These are phyloP conservation scores for Actinia equina DNA, from an alignment of 64 coral and sea anemone genomes.

Conservation along the genomic window DNA sequence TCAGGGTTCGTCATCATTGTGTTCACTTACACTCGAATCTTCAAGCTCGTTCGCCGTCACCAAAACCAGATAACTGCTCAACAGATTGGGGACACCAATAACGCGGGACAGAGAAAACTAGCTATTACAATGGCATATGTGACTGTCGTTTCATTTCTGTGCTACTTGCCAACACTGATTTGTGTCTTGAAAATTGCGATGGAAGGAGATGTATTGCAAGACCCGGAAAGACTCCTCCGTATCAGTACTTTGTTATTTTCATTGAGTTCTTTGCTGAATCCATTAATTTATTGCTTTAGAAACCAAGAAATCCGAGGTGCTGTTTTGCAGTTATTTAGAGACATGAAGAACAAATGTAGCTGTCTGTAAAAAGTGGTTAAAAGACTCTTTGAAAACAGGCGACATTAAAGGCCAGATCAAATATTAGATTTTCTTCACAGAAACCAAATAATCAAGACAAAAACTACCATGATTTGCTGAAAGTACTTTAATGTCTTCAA, in stretches of 20 bases:
- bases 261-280: not conserved
- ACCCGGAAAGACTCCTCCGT: not conserved
- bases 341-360: not conserved
- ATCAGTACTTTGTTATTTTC: not conserved
- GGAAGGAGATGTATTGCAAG: not conserved
- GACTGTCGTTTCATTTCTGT: not conserved
- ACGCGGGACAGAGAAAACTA: not conserved
- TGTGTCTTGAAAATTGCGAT: not conserved
- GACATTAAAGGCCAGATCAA: too few relatives aligned
- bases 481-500: too few relatives aligned
- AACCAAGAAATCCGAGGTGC: not conserved
- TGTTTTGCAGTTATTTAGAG: not conserved
- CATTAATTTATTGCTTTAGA: not conserved
- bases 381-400: too few relatives aligned
- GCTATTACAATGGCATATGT: constrained; percentile 2
- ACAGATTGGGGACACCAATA: not conserved
- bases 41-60: constrained; percentile 11
- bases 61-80: not conserved
- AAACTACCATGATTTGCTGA: too few relatives aligned
- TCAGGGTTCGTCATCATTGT: too few relatives aligned
- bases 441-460: too few relatives aligned
- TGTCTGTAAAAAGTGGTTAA: too few relatives aligned
- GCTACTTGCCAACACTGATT: not conserved
- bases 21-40: not conserved
- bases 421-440: too few relatives aligned